Conservation (phyloP, 2,888 invertebrate species). For the Embidobia sp. region DNA sequence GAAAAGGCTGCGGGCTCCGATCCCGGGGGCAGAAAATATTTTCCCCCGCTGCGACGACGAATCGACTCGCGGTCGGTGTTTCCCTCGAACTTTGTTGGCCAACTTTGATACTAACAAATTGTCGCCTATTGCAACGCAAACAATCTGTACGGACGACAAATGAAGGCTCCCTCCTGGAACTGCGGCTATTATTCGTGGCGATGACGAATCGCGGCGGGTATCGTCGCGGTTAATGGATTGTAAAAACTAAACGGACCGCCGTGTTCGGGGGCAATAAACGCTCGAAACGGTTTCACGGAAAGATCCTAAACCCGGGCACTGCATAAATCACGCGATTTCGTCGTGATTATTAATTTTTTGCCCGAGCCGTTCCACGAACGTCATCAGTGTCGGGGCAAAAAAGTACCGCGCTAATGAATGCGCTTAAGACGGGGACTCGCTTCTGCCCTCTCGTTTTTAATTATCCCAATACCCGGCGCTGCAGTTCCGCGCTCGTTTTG, state of each 20-base stretch:
- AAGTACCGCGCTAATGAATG: slow-evolving; percentile 64
- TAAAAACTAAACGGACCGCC: slow-evolving; percentile 56
- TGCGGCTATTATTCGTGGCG: slow-evolving; percentile 11
- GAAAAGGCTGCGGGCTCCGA: slow-evolving; percentile 35
- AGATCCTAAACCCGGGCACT: slow-evolving; percentile 56
- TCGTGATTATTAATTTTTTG: slow-evolving; percentile 67
- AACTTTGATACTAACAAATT: slow-evolving; percentile 45
- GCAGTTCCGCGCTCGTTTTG: not conserved
- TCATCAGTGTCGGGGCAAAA: slow-evolving; percentile 58
- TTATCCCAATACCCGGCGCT: slow-evolving; percentile 44
- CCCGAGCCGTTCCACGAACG: slow-evolving; percentile 55
- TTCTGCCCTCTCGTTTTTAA: slow-evolving; percentile 56
- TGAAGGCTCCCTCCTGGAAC: not conserved
- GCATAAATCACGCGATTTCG: slow-evolving; percentile 65
- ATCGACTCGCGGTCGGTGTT: too few species aligned
- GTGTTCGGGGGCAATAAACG: slow-evolving; percentile 57
- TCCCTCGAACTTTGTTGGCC: slow-evolving; percentile 41
- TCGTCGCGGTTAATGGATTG: slow-evolving; percentile 59
- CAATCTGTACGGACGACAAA: slow-evolving; percentile 41
- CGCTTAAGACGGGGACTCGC: slow-evolving; percentile 48
- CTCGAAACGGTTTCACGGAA: slow-evolving; percentile 53
- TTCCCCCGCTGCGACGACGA: slow-evolving; percentile 41
- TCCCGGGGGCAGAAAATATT: too few species aligned
- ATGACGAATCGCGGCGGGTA: slow-evolving; percentile 55
- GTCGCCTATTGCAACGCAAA: slow-evolving; percentile 44